Evolutionary conservation across 2,113 vertebrate genomes (phyloP).

Genomic region (Girardinichthys multiradiatus): DNA sequence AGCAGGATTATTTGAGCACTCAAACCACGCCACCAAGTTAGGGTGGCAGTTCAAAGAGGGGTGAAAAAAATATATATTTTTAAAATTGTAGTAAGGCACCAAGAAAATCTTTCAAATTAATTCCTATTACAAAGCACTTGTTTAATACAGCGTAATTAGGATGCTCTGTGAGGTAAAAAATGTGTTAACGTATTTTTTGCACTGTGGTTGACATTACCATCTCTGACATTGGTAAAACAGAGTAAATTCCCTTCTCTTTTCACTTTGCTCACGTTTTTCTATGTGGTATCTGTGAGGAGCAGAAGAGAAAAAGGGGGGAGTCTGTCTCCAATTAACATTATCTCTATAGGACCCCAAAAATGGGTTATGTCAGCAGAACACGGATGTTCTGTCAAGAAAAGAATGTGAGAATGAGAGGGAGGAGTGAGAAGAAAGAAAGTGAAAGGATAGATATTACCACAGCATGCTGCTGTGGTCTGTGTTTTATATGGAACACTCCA

Average conservation of each 20-base stretch:
- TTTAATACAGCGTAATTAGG: too few relatives aligned
- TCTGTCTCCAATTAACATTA: constrained; percentile 67
- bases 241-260: constrained; percentile 35
- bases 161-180: too few relatives aligned
- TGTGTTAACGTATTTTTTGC: not conserved
- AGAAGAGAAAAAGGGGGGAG: not conserved
- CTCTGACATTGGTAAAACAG: constrained; percentile 31
- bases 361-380: constrained; percentile 64
- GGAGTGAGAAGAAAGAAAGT: constrained; percentile 30
- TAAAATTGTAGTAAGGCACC: too few relatives aligned
- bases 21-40: too few relatives aligned
- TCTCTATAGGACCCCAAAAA: constrained; percentile 61
- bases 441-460: constrained; percentile 35
- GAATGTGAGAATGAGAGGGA: constrained; percentile 41
- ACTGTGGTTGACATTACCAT: constrained; percentile 16
- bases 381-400: constrained; percentile 45
- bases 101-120: too few relatives aligned
- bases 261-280: constrained; percentile 25
- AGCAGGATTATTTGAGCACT: too few relatives aligned
- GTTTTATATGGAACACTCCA: constrained; percentile 51
- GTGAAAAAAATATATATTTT: too few relatives aligned
- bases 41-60: too few relatives aligned
- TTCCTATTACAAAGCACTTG: too few relatives aligned
- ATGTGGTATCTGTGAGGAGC: constrained; percentile 26
- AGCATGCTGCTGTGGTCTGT: constrained; percentile 23